phyloP scores from a whole-genome alignment of 30 jellyfish, hydroid and myxozoan genomes.

The Aurelia coerulea region DNA sequence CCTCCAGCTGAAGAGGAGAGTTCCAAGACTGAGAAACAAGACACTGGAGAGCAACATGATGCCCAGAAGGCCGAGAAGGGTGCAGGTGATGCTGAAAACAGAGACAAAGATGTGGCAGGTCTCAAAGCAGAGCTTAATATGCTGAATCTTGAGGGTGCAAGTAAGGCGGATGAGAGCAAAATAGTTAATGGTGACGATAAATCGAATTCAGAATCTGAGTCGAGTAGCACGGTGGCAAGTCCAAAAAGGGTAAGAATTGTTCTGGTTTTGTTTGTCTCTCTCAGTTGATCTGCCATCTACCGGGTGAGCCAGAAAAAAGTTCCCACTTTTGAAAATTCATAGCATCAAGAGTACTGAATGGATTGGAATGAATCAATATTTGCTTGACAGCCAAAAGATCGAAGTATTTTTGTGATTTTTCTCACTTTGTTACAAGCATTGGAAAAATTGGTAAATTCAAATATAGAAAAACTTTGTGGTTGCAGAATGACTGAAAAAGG shows the following conservation, averaged over 20 bases:
- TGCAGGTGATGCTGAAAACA: constrained; percentile 10
- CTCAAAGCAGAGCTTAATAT: constrained; percentile 48
- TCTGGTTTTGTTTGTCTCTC: no score
- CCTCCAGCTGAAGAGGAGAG: background rate
- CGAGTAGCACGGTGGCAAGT: constrained; percentile 57
- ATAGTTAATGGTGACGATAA: constrained; percentile 18
- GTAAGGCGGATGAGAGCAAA: background rate
- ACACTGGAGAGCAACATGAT: constrained; percentile 33
- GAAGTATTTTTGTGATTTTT: no score
- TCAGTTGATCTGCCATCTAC: no score
- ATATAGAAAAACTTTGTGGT: no score
- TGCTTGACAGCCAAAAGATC: no score
- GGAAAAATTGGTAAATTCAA: no score
- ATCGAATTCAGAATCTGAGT: constrained; percentile 28
- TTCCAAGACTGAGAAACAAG: constrained; percentile 17
- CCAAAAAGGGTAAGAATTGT: constrained; percentile 42
- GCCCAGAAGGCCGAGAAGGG: constrained; percentile 45
- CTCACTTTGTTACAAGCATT: no score
- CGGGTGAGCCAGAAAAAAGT: no score
- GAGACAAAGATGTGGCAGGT: constrained; percentile 29
- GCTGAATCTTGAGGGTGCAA: constrained; percentile 2
- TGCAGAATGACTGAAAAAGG: no score
- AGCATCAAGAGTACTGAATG: no score
- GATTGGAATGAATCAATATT: no score
- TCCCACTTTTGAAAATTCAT: no score